Evolutionary conservation across 1,140 invertebrate genomes (phyloP).

Genomic region (Centruroides sculpturatus): DNA sequence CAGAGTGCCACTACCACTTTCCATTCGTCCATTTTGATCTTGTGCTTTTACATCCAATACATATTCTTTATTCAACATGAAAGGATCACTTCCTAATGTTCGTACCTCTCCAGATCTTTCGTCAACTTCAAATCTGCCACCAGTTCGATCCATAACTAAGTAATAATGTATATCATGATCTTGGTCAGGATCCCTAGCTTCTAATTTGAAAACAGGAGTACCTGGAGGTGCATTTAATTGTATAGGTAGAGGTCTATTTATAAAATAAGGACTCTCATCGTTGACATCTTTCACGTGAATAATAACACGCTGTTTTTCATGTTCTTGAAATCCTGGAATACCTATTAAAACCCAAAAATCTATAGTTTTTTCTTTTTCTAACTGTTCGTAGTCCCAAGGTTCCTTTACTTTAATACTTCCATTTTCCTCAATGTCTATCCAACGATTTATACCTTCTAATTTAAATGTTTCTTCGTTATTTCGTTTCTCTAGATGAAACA

Average conservation of each 20-base stretch:
- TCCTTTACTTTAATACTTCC: conserved; percentile 83
- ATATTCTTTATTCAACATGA: conserved; percentile 90
- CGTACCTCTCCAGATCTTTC: conserved; percentile 83
- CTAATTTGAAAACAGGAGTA: too few relatives aligned
- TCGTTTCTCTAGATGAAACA: conserved; percentile 81
- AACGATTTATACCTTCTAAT: conserved; percentile 64
- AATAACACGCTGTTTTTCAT: too few relatives aligned
- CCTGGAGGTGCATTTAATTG: too few relatives aligned
- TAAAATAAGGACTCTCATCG: too few relatives aligned
- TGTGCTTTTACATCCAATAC: conserved; percentile 89
- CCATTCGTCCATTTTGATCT: conserved; percentile 70
- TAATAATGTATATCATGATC: too few relatives aligned
- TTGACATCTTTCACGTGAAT: too few relatives aligned
- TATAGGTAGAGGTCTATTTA: too few relatives aligned
- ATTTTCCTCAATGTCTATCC: conserved; percentile 81
- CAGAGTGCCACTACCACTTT: conserved; percentile 62
- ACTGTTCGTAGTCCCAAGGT: conserved; percentile 91
- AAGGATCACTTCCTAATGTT: conserved; percentile 73
- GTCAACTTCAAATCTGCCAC: conserved; percentile 71
- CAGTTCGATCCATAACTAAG: conserved; percentile 31
- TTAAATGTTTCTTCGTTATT: conserved; percentile 83
- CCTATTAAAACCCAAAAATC: conserved; percentile 70
- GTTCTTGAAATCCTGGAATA: conserved; percentile 5
- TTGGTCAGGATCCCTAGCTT: too few relatives aligned
- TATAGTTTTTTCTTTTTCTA: conserved; percentile 88